phyloP scores from a whole-genome alignment of 2,113 vertebrate species.

The Lophotis ruficrista region DNA sequence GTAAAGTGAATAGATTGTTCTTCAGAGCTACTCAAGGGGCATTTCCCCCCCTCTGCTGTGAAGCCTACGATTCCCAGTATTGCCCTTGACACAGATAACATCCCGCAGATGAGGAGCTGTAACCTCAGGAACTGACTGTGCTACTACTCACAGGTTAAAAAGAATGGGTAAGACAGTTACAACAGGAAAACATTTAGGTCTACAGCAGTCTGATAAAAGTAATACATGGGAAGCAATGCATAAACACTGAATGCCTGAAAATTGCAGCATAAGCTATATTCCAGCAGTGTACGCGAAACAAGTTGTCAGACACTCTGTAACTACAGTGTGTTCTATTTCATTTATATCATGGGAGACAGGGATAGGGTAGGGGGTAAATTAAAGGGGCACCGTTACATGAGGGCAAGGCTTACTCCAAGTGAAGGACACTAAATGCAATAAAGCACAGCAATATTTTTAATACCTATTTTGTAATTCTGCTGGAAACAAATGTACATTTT shows the following conservation, averaged over 20 bases:
- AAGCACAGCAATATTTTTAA: neutral
- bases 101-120: neutral
- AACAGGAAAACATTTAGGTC: neutral
- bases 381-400: neutral
- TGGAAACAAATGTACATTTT: neutral
- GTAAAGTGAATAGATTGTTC: neutral
- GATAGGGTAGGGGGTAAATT: neutral
- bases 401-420: neutral
- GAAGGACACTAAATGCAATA: neutral
- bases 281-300: neutral
- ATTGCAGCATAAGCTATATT: neutral
- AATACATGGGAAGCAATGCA: neutral
- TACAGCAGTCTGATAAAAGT: neutral
- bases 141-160: neutral
- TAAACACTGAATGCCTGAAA: neutral
- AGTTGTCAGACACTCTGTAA: neutral
- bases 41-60: neutral
- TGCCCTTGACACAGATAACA: neutral
- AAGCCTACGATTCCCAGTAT: neutral
- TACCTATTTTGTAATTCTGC: neutral
- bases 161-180: neutral
- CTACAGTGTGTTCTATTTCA: neutral
- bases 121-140: neutral
- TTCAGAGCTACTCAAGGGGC: neutral
- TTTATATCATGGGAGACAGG: neutral